Evolutionary conservation across 2,113 vertebrate genomes (phyloP).

Genomic region (Furnarius figulus): DNA sequence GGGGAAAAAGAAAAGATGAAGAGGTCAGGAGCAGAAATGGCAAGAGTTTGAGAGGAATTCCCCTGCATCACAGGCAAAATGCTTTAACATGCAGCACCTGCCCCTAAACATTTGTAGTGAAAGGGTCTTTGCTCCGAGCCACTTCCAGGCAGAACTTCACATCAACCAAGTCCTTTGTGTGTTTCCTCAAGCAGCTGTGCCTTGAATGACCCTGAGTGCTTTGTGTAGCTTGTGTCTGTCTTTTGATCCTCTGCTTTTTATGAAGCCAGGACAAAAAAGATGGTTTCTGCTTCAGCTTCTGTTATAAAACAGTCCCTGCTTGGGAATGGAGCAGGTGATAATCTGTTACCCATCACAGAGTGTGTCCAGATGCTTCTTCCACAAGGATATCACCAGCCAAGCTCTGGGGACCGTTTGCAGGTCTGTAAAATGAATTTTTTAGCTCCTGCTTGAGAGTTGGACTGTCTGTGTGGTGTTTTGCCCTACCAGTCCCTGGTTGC

Average conservation of each 20-base stretch:
- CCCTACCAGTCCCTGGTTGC: background rate
- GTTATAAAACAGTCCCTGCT: background rate
- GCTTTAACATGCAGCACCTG: background rate
- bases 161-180: background rate
- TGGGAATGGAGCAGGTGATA: fast-evolving
- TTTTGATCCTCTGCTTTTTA: too few relatives aligned
- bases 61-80: background rate
- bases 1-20: background rate
- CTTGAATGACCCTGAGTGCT: background rate
- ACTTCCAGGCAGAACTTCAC: background rate
- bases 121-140: background rate
- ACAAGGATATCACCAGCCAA: background rate
- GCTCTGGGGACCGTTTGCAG: background rate
- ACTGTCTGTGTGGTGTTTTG: background rate
- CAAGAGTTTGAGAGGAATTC: conserved; percentile 39
- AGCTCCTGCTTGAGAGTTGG: background rate
- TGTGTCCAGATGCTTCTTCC: background rate
- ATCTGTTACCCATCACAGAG: background rate
- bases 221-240: background rate
- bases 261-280: background rate
- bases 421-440: background rate
- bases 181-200: background rate
- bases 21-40: conserved; percentile 2
- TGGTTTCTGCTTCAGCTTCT: background rate
- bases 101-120: background rate